Evolutionary conservation across 53 echinoderm and acorn worm species (phyloP).

Genomic region (Antedon mediterranea): DNA sequence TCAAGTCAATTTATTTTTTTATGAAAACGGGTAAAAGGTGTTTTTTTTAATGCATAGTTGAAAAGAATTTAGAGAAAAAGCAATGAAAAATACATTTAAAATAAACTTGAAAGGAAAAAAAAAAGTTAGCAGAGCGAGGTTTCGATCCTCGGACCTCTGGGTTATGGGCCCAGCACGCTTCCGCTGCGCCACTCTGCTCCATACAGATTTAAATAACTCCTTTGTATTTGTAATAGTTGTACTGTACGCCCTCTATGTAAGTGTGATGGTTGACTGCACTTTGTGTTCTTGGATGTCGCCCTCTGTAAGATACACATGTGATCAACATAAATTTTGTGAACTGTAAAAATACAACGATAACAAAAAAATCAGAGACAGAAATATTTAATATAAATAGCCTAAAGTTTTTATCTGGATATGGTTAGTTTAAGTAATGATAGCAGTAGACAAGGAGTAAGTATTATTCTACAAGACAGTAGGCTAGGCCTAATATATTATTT

Average conservation of each 20-base stretch:
- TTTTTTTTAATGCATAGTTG: no score
- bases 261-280: not conserved
- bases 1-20: no score
- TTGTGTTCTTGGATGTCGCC: not conserved
- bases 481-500: no score
- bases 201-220: not conserved
- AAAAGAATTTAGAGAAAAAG: no score
- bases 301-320: no score
- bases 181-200: constrained; percentile 74
- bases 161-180: constrained; percentile 84
- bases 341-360: no score
- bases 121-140: constrained; percentile 60
- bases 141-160: constrained; percentile 77
- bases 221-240: not conserved
- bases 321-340: no score
- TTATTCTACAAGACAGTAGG: no score
- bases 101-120: not conserved
- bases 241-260: not conserved
- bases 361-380: not conserved
- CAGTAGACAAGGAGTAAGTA: not conserved
- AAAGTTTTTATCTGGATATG: not conserved
- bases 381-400: not conserved
- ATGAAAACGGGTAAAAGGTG: no score
- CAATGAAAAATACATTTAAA: no score
- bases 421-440: not conserved